Percentiles rank a stretch among this genome's conserved stretches.
Conservation (phyloP, 1,140 invertebrate genomes). For the Halesus radiatus region DNA sequence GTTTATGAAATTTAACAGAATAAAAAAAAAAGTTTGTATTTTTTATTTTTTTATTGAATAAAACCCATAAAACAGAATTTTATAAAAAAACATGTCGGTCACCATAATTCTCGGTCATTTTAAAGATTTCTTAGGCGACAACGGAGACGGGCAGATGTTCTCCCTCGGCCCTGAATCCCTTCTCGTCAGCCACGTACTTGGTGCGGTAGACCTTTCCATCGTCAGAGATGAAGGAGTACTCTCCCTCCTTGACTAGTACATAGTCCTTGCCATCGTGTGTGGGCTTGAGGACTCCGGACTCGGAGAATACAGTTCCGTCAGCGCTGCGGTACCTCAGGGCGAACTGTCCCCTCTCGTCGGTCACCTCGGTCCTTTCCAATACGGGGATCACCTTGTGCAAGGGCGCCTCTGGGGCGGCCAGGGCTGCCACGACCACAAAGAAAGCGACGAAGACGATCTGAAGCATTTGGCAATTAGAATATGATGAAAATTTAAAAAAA, state of each 20-base stretch:
- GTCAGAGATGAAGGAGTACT: conserved; percentile 42
- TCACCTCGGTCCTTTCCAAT: conserved; percentile 54
- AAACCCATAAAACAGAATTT: too few species aligned
- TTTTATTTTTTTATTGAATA: too few species aligned
- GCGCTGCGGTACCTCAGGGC: conserved; percentile 54
- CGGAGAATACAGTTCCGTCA: conserved; percentile 53
- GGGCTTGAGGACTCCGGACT: conserved; percentile 53
- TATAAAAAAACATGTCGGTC: too few species aligned
- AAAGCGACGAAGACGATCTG: conserved; percentile 13
- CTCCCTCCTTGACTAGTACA: conserved; percentile 50
- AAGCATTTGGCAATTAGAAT: too few species aligned
- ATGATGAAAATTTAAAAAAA: too few species aligned
- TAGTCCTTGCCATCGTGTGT: conserved; percentile 50
- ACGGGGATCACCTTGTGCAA: conserved; percentile 53
- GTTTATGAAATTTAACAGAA: too few species aligned
- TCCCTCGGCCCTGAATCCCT: conserved; percentile 54
- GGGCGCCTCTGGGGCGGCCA: conserved; percentile 43
- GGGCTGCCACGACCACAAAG: conserved; percentile 42
- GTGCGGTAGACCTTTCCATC: conserved; percentile 48
- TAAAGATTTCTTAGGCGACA: conserved; percentile 35
- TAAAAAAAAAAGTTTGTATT: too few species aligned
- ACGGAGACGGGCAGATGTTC: conserved; percentile 61
- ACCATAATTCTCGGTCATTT: too few species aligned
- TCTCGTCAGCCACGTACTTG: conserved; percentile 50
- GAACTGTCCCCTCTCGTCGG: conserved; percentile 57